phyloP scores from a whole-genome alignment of 2,113 vertebrate species.

The Dromas ardeola region DNA sequence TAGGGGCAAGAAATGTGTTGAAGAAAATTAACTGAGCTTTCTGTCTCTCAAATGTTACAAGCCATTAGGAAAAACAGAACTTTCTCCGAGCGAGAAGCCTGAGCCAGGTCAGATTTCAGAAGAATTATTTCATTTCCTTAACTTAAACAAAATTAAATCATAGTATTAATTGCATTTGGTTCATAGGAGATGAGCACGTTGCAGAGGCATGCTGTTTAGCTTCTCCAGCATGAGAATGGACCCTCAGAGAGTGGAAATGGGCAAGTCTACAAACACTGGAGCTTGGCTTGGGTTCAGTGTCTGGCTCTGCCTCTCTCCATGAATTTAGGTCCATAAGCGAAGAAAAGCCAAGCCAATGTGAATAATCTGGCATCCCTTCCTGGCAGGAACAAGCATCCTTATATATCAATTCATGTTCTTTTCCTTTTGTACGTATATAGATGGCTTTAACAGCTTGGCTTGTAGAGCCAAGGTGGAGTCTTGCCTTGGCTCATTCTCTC shows the following conservation, averaged over 20 bases:
- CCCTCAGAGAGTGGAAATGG: neutral
- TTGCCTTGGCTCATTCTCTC: neutral
- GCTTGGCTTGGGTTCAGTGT: neutral
- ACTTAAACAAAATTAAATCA: conserved; percentile 29
- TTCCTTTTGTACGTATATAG: neutral
- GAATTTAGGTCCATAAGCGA: neutral
- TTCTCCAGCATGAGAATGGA: neutral
- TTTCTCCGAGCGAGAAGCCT: conserved; percentile 14
- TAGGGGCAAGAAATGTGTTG: neutral
- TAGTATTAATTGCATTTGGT: conserved; percentile 39
- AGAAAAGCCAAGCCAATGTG: conserved; percentile 9
- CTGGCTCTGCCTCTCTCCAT: neutral
- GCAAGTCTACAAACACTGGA: conserved; percentile 23
- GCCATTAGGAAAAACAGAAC: conserved; percentile 9
- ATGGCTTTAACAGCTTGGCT: conserved; percentile 33
- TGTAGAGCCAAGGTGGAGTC: conserved; percentile 33
- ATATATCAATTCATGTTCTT: conserved; percentile 60
- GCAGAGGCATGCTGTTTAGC: neutral
- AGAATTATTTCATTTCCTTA: conserved; percentile 37
- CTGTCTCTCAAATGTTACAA: neutral
- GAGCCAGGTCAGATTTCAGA: conserved; percentile 26
- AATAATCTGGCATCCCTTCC: conserved; percentile 25
- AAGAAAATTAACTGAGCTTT: conserved; percentile 30
- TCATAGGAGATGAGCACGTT: neutral
- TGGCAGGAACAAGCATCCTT: conserved; percentile 36